Evolutionary conservation across 2,888 invertebrate species (phyloP), one percentile per base, ranked within the genome.

Genomic region (Drosophila crucigera): DNA sequence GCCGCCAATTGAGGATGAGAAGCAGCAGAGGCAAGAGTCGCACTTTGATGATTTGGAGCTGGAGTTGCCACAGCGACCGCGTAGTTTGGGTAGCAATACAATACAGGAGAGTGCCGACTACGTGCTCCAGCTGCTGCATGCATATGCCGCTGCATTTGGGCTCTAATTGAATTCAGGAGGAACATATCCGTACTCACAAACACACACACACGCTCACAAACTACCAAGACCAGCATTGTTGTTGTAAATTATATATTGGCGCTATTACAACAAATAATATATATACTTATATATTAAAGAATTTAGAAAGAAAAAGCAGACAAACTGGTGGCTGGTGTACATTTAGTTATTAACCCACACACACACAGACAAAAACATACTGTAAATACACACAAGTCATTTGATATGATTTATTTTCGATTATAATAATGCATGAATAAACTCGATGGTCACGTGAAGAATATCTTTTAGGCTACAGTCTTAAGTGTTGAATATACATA

Each of bases 401-500:
- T 85, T 88, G 85, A 85, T 88, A 88, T 85, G 85, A 87, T 84
- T 84, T 87, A 61, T 64, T 64, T 61, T 64, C 54, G 58, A 61
- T 49, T 62, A 68, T 52, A 75, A 66, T 52, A 71, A 75, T 39
- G 54, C 62, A 68, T 60, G 25, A 65, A 66, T 71, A 31, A 71
- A 53, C 54, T 67, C 43, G 50, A 69, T 55, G 67, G 25, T 64
- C 43, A 67, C 50, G 39, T 76, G 68, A 35, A 77, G 28, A n/a
- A 68, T 71, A 78, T 54, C 41, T 74, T 72, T 79, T 85, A 83
- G 71, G 70, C 56, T 85, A 73, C 68, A 80, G 50, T 67, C 58
- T 70, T 85, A 85, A 85, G 85, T 85, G 88, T 85, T 85, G 83
- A 83, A 70, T 80, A 88, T 85, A 82, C 68, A 75, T 83, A 73